Evolutionary conservation across 2,888 invertebrate species (phyloP), one percentile per base, ranked within the genome.

Genomic region (Drosophila cognata): DNA sequence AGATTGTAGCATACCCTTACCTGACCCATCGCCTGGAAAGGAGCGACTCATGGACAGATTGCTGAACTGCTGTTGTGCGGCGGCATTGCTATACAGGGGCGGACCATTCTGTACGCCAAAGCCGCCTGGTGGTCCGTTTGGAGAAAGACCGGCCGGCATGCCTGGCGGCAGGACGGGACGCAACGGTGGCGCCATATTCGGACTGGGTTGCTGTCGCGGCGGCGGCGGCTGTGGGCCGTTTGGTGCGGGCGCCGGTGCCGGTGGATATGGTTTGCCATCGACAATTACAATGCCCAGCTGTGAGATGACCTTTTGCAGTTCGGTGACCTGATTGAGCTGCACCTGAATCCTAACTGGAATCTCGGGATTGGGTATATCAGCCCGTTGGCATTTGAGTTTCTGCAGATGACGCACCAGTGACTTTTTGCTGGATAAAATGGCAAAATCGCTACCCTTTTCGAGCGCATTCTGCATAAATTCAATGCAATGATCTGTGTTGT

Each of bases 301-400:
- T 55, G 96, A 95, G 83, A 97, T 94, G 77, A 97, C 97, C 94
- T 96, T 96, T 84, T 96, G 94, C 65, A 97, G 94, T 91, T 97
- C 97, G 58, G 96, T 95, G 87, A 97, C 95, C 94, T 97, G 97
- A 92, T 97, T 97, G 77, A 97, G 94, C 41, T 96, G 95, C 70
- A 97, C 94, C 92, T 96, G 95, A 92, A 97, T 97, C 89, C 97
- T 94, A 79, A 97, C 97, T 41, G 97, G 97, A 83, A 97, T 97
- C 94, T 97, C 97, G 25, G 97, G 97, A 94, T 97, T 97, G 79
- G 97, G 97, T 92, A 97, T 97, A 94, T 97, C 97, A 4, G 97
- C 97, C 85, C 97, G 94, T 75, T 96, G 95, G 88, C 96, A 95
- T 93, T 97, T 97, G 89, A 97, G 96, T 91, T 97, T 95, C 93